Conservation (phyloP, 2,888 invertebrate genomes). For the Perizoma flavofasciatum region DNA sequence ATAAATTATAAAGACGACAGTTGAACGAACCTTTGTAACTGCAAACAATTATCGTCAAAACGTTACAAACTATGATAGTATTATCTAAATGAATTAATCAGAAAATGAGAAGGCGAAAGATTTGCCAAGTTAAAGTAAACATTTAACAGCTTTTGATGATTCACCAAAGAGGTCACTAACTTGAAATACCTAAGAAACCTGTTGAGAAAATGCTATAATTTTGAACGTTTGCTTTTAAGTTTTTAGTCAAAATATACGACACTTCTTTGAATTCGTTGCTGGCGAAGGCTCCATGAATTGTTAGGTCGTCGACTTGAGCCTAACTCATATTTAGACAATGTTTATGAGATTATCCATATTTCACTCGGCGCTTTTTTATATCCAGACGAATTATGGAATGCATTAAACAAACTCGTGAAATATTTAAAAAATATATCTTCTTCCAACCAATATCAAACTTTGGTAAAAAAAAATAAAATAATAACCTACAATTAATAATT, state of each 20-base stretch:
- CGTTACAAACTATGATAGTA: conserved; percentile 17
- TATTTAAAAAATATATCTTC: not conserved
- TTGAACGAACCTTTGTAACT: conserved; percentile 37
- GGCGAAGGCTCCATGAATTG: conserved; percentile 15
- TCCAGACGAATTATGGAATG: not conserved
- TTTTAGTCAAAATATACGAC: conserved; percentile 53
- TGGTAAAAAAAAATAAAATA: too few species aligned
- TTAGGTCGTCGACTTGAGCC: conserved; percentile 13
- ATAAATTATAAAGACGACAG: conserved; percentile 27
- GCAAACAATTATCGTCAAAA: conserved; percentile 30
- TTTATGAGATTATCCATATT: conserved; percentile 2
- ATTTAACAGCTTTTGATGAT: conserved; percentile 47
- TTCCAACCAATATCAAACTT: too few species aligned
- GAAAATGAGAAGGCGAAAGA: conserved; percentile 31
- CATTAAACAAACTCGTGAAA: not conserved
- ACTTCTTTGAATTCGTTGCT: conserved; percentile 48
- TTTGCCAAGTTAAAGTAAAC: conserved; percentile 57
- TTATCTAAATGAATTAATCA: conserved; percentile 50
- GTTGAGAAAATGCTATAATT: conserved; percentile 63
- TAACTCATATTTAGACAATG: conserved; percentile 16
- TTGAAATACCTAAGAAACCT: conserved; percentile 55
- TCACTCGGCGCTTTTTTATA: not conserved
- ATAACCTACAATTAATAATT: not conserved
- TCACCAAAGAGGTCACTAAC: conserved; percentile 68
- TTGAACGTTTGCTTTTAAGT: conserved; percentile 48